Conservation (phyloP, 2,797 vertebrate genomes). For the Hyperoplus lanceolatus region DNA sequence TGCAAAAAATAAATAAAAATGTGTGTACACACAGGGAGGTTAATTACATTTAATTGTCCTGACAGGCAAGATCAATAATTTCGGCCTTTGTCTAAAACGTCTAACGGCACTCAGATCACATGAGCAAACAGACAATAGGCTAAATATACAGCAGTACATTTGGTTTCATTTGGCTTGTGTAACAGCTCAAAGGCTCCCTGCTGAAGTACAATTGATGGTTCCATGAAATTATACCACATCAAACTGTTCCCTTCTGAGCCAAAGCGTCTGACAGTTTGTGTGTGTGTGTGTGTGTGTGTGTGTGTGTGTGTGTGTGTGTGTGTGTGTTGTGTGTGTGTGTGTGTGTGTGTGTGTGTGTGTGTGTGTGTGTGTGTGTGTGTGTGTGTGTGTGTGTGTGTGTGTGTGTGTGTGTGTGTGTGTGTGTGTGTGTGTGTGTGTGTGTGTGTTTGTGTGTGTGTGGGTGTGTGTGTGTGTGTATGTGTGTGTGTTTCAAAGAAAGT, state of each 20-base stretch:
- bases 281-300: conserved; percentile 28
- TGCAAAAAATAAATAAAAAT: conserved; percentile 5
- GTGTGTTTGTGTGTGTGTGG: conserved; percentile 18
- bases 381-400: neutral
- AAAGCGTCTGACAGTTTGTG: conserved; percentile 38
- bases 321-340: neutral
- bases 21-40: conserved; percentile 11
- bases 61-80: conserved; percentile 50
- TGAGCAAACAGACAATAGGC: conserved; percentile 51
- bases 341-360: conserved; percentile 32
- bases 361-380: conserved; percentile 21
- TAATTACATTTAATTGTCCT: conserved; percentile 56
- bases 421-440: conserved; percentile 3
- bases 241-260: conserved; percentile 61
- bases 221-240: conserved; percentile 59
- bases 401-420: conserved; percentile 32
- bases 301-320: conserved; percentile 12
- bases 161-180: conserved; percentile 66
- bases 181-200: conserved; percentile 59
- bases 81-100: conserved; percentile 58
- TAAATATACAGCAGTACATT: conserved; percentile 51
- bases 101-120: conserved; percentile 61
- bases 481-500: conserved; percentile 40
- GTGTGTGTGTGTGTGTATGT: conserved; percentile 19
- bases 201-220: conserved; percentile 58